Base-by-base conservation (phyloP, 2,888 invertebrate genomes). In the Clepsis dumicolana region DNA sequence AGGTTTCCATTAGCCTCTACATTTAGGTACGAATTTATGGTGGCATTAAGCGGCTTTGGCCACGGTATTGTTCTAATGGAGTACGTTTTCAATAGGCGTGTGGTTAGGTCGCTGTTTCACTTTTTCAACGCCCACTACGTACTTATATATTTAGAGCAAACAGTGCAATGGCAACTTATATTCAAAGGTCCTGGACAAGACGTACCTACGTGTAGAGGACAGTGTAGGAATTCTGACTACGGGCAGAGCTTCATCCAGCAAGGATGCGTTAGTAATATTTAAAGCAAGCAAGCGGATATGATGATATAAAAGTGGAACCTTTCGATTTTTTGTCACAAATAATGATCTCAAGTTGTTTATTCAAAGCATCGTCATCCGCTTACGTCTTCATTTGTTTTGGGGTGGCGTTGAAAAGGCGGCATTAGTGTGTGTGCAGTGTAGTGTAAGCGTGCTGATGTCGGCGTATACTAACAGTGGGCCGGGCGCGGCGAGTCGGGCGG, bases 401-500 rank as follows among this genome's bases (percentile, higher is more conserved):
- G 44, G 16, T 44, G 44, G 18, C 44, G 44, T 44, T 4, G 18
- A 44, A 44, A 44, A 44, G 16, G 44, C n/a, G 44, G 29, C 8
- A 5, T 18, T 0, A 18, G 44, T 16, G 44, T 18, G 27, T 48
- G 14, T 24, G 18, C 1, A 14, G 62, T n/a, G 18, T n/a, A 38
- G 48, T 61, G 35, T 24, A 35, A 14, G n/a, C 24, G 10, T 18
- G 44, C 7, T 29, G 3, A 29, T 21, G 32, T 12, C 10, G 25
- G 56, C 18, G 41, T 18, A 86, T 91, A 97, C 97, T 96, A 95
- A 97, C 97, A 97, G 94, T 96, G 95, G 44, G 95, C 94, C 80
- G 62, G 98, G 98, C 93, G 86, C 77, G 91, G 88, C 73, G 82
- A 82, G 72, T 60, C 91, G 88, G 89, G 92, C 91, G 72, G 87